These are phyloP conservation scores for Vanacampus margaritifer DNA, from an alignment of 2,113 vertebrate genomes.

Conservation along the genomic window DNA sequence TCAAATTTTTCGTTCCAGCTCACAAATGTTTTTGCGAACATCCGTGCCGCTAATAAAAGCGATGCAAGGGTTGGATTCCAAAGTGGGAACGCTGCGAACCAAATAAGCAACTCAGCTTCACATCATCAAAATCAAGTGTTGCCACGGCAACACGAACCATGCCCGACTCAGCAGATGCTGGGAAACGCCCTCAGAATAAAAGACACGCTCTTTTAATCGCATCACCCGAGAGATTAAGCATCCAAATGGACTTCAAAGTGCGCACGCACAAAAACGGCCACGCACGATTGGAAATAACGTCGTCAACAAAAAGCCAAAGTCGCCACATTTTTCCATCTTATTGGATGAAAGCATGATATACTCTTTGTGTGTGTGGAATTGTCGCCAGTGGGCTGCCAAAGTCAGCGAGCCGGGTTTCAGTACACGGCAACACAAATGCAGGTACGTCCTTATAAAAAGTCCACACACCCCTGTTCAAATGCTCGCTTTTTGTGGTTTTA, in stretches of 20 bases:
- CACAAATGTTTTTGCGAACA: too few relatives aligned
- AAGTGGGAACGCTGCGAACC: too few relatives aligned
- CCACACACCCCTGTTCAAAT: background rate
- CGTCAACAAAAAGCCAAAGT: background rate
- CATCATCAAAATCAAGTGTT: too few relatives aligned
- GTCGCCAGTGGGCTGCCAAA: background rate
- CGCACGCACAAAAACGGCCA: background rate
- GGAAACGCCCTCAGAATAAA: constrained; percentile 1
- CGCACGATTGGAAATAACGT: background rate
- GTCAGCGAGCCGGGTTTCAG: background rate
- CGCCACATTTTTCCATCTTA: background rate
- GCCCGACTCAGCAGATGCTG: background rate
- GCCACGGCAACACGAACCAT: background rate
- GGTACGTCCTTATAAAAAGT: background rate
- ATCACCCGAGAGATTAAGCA: background rate
- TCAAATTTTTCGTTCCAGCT: too few relatives aligned
- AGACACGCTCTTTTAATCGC: constrained; percentile 2
- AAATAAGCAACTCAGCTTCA: too few relatives aligned
- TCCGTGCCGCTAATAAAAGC: too few relatives aligned
- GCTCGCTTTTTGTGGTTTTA: too few relatives aligned
- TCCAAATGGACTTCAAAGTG: background rate
- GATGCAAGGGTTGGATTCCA: too few relatives aligned
- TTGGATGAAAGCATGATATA: background rate
- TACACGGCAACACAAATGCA: background rate
- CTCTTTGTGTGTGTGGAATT: background rate